Conservation (phyloP, 1,140 invertebrate species). For the Saccostrea echinata region DNA sequence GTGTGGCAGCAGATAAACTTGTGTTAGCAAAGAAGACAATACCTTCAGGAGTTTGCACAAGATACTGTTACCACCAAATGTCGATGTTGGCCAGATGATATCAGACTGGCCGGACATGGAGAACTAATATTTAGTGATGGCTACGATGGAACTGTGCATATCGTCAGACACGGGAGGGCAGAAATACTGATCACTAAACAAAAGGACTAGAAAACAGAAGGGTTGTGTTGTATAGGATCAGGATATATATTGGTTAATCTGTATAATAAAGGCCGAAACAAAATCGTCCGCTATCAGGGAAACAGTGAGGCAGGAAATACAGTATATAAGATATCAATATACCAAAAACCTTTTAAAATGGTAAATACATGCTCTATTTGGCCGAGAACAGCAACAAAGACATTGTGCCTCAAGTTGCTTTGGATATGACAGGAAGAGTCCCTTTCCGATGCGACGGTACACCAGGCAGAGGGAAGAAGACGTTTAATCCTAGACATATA, state of each 20-base stretch:
- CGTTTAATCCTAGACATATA: neutral
- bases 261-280: neutral
- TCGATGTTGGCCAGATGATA: neutral
- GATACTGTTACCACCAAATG: neutral
- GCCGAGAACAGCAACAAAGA: neutral
- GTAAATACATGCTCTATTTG: neutral
- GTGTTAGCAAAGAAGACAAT: neutral
- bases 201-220: neutral
- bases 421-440: neutral
- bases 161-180: neutral
- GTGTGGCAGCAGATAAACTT: neutral
- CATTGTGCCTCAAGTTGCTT: neutral
- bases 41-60: neutral
- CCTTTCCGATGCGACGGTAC: neutral
- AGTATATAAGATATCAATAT: neutral
- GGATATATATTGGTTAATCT: neutral
- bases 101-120: neutral
- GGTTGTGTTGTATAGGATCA: neutral
- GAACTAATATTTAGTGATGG: neutral
- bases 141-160: neutral
- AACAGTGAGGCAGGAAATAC: neutral
- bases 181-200: neutral
- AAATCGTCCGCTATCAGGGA: neutral
- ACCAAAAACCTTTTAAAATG: neutral
- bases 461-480: neutral